phyloP scores from a whole-genome alignment of 2,797 vertebrate species.

The Hypotaenidia philippensis region DNA sequence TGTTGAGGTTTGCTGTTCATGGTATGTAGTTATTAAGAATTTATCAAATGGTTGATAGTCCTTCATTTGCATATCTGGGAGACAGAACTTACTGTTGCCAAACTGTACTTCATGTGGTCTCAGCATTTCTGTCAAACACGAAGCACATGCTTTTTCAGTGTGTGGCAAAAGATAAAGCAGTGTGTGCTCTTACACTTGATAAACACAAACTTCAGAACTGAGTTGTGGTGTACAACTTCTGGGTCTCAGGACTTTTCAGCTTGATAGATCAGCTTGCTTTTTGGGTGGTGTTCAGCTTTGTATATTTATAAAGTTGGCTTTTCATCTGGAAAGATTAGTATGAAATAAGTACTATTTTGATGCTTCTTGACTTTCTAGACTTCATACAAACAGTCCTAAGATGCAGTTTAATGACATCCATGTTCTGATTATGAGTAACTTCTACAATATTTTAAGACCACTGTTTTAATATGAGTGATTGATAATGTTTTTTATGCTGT shows the following conservation, averaged over 20 bases:
- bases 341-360: neutral
- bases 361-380: neutral
- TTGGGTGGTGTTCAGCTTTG: neutral
- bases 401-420: neutral
- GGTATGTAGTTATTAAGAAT: neutral
- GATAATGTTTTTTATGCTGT: neutral
- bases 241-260: neutral
- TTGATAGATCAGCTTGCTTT: neutral
- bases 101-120: neutral
- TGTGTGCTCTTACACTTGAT: neutral
- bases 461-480: neutral
- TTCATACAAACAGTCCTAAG: neutral
- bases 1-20: neutral
- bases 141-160: neutral
- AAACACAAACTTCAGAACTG: neutral
- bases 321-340: neutral
- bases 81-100: neutral
- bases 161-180: neutral
- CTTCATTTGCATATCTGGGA: neutral
- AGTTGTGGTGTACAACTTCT: neutral
- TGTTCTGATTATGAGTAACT: neutral
- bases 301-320: neutral
- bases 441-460: neutral
- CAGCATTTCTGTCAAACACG: neutral
- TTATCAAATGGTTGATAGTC: neutral